Evolutionary conservation across 92 coral and sea anemone species (phyloP), one percentile per base, ranked within the genome.

Genomic region (Porites rus): DNA sequence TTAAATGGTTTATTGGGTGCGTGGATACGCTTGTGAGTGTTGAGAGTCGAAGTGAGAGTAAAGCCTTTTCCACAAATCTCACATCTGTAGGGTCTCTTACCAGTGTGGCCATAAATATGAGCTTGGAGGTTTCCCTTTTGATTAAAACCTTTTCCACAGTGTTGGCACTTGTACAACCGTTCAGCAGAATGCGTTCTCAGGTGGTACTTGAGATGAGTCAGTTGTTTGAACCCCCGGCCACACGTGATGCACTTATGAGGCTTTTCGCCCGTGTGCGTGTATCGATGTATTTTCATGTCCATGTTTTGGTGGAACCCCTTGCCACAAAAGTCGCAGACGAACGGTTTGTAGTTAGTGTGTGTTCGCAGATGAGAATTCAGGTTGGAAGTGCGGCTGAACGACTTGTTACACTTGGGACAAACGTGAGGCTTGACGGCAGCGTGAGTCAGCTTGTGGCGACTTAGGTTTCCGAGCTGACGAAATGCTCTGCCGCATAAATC

Each of bases 221-320:
- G 78, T 77, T 95, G 96, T 83, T 93, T 93, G 84, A 95, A 95
- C 2, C 94, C 93, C 50, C 98, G 93, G 61, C 98, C 98, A 78
- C 98, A 95, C 74, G 75, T 93, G 51, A 70, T 68, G 46, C 98
- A 95, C 79, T 91, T 91, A 65, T 93, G 94, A 65, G 98, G 98
- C 80, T 92, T 94, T 74, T 94, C 98, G 65, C 98, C 98, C 1
- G 98, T 94, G 90, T 94, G 98, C 18, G 90, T 94, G 93, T 95
- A 95, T 19, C 92, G 93, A 80, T 95, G 96, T 18, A 93, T 95
- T 12, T 90, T 87, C 83, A 93, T 83, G 91, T 93, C 98, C 73
- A 92, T 90, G 76, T 93, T 93, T 82, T 95, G 95, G 77, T 95
- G 95, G 73, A 95, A 95, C 10, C 91, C 92, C 71, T 91, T 95